A percentile compares a stretch with the other conserved stretches of the same genome.
Evolutionary conservation across 2,113 vertebrate genomes (phyloP).

Genomic region (Edolisoma coerulescens): DNA sequence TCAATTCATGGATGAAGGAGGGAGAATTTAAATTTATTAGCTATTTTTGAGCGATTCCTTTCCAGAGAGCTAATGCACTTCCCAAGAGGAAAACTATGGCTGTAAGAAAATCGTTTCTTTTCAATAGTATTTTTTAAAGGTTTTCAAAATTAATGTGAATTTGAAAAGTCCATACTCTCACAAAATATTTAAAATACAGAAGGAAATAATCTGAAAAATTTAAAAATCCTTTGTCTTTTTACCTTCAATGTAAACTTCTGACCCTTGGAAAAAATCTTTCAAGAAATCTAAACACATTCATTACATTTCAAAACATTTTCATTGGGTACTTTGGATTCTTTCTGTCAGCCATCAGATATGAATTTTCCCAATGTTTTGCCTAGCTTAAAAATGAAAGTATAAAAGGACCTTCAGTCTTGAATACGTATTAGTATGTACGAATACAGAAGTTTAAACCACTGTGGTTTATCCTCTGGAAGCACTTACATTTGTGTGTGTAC

Average conservation of each 20-base stretch:
- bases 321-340: background rate
- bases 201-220: background rate
- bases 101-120: background rate
- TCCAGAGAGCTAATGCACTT: background rate
- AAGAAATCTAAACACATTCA: background rate
- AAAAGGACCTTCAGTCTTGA: background rate
- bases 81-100: background rate
- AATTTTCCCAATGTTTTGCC: background rate
- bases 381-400: background rate
- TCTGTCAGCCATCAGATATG: background rate
- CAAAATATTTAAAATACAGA: background rate
- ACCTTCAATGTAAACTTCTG: background rate
- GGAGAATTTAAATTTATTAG: background rate
- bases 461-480: constrained; percentile 3
- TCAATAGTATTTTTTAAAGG: background rate
- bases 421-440: background rate
- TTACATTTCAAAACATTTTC: background rate
- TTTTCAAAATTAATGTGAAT: background rate
- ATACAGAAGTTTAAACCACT: background rate
- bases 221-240: background rate
- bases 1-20: background rate
- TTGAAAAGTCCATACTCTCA: background rate
- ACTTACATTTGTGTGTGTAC: background rate
- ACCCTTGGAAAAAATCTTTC: background rate
- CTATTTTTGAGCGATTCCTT: background rate